Base-by-base conservation (phyloP, 2,113 vertebrate genomes). In the Erinaceus europaeus region DNA sequence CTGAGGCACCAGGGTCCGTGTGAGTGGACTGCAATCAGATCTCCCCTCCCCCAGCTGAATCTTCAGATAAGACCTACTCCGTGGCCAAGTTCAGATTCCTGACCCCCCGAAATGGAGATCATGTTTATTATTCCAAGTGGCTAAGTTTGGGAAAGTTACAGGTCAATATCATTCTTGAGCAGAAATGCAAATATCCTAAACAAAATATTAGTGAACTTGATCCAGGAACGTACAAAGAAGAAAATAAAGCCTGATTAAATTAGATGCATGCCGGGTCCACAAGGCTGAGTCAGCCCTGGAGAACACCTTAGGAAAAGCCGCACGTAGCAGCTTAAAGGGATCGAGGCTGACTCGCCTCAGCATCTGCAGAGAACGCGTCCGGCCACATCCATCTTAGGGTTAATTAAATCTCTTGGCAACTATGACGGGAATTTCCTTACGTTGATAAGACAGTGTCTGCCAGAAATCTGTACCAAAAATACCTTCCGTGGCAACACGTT, bases 151-250 rank as follows among this genome's bases (percentile, higher is more conserved):
- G 75, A 59, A 76, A 76, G n/a, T 32, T 46, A 52, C 6, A 79
- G 46, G 5, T 71, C 32, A 75, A 5, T 83, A 78, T 80, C 34
- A 6, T 64, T 75, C 38, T 48, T 1, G 42, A 80, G n/a, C 27
- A 67, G 52, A 55, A 74, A 44, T 52, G 40, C 25, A 64, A 78
- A 77, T 69, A 40, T 57, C 40, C 25, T 77, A 57, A 83, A 42
- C 29, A 79, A 75, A 73, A n/a, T 57, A 40, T 52, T 68, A 65
- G 53, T 48, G 18, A 48, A 11, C 21, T 67, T 13, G 29, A 73
- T 64, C 36, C 20, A 85, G 25, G 72, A 88, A 77, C 29, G 53
- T 34, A 21, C 40, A 21, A 15, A 52, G 48, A 50, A 59, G 55
- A 81, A 83, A 86, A 90, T 1, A 34, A 74, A 17, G 36, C 48